Base-by-base conservation (phyloP, 1,140 invertebrate species). In the Diachasma alloeum region DNA sequence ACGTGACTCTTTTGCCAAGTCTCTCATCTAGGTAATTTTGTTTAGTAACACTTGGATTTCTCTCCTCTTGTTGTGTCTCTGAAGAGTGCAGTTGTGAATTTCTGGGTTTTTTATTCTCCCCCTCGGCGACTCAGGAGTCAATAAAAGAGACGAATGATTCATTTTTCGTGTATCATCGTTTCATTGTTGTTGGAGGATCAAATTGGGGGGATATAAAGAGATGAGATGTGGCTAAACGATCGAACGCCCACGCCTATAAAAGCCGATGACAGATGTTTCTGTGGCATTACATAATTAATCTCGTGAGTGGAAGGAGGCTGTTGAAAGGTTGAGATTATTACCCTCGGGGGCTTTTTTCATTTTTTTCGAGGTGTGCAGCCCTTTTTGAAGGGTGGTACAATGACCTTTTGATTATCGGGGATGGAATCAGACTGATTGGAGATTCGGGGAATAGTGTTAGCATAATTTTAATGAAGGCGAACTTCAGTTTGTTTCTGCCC, bases 1-100 rank as follows among this genome's bases (percentile, higher is more conserved):
- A 80, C 87, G 87, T 89, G 87, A 88, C 86, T 80, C 83, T 88
- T 85, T 85, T 88, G 85, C 83, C 82, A 85, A 88, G 85, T 82
- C 48, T 42, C 72, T 79, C 71, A 79, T 79, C 78, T 79, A 76
- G 75, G 70, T 53, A 53, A 69, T 68, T 31, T 24, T 63, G 22
- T 26, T 74, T 66, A 44, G 36, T 74, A 11, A n/a, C n/a, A n/a
- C 72, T 59, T 53, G 48, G 24, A 44, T 24, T 72, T 36, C 59
- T 69, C 37, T 42, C 59, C 67, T 59, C 19, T 76, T 19, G 19
- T 26, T 31, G 31, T 31, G 31, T 15, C 19, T 56, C 15, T 19
- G 48, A 19, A 6, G 39, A 8, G 48, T 56, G 4, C 78, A 31
- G 31, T 31, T 31, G 31, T 31, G 31, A 31, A 31, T 31, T 31